These are phyloP conservation scores for Melanocharis versteri DNA, from an alignment of 2,113 vertebrate species.

Conservation along the genomic window DNA sequence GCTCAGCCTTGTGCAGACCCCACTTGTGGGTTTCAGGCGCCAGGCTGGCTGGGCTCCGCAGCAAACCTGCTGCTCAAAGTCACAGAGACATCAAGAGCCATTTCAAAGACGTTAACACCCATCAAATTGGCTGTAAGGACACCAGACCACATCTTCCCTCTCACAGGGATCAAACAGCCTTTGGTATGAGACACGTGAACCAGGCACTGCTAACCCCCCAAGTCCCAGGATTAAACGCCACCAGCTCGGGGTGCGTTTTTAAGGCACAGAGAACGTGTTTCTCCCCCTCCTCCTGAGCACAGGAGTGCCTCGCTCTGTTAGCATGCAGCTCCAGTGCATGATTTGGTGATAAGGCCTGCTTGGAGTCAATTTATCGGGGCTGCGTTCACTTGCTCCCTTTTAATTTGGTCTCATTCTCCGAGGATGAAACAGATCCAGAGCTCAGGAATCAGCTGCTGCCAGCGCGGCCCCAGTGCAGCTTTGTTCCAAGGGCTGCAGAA, in stretches of 20 bases:
- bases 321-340: background rate
- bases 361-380: background rate
- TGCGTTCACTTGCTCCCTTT: background rate
- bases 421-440: background rate
- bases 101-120: background rate
- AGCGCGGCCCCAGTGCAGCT: background rate
- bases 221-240: background rate
- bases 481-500: background rate
- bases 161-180: no score
- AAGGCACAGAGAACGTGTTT: background rate
- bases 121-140: background rate
- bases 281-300: background rate
- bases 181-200: accelerated
- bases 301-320: background rate
- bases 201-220: background rate
- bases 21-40: background rate
- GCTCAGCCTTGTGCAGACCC: background rate
- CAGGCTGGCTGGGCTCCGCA: no score
- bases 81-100: background rate
- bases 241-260: background rate
- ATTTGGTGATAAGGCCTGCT: background rate
- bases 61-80: background rate
- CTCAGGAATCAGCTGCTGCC: background rate
- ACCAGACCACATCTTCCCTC: background rate
- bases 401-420: background rate